Percentiles rank a stretch among this genome's conserved stretches.
Conservation (phyloP, 2,888 invertebrate genomes). For the Drosophila affinis region DNA sequence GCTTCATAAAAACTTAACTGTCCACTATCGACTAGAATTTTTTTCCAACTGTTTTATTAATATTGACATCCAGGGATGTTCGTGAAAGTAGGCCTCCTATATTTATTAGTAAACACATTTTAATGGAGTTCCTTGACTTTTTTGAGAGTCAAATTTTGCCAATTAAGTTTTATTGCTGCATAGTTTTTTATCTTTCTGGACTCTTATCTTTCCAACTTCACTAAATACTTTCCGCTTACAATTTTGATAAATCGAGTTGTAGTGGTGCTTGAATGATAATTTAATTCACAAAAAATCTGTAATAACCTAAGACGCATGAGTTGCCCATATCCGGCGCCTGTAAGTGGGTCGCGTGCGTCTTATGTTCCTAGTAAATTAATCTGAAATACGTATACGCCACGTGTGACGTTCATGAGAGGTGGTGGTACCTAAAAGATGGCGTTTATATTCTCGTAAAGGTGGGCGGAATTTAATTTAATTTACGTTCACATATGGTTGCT, state of each 20-base stretch:
- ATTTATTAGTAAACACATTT: not conserved
- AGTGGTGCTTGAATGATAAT: too few species aligned
- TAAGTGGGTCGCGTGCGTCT: too few species aligned
- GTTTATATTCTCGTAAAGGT: not conserved
- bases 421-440: not conserved
- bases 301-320: not conserved
- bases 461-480: not conserved
- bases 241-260: not conserved
- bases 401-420: not conserved
- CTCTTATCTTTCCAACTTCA: too few species aligned
- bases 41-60: constrained; percentile 46
- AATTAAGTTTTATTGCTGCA: constrained; percentile 20
- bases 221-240: constrained; percentile 6
- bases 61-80: constrained; percentile 33
- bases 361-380: not conserved
- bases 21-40: constrained; percentile 41
- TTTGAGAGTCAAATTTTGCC: constrained; percentile 8
- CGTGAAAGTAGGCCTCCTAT: not conserved
- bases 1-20: constrained; percentile 37
- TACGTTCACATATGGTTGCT: not conserved
- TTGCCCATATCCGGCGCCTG: too few species aligned
- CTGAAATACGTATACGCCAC: constrained; percentile 6
- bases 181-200: not conserved
- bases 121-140: not conserved
- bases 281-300: not conserved